These are phyloP conservation scores for Cylloceria caligata DNA, from an alignment of 2,888 invertebrate species.

Conservation along the genomic window DNA sequence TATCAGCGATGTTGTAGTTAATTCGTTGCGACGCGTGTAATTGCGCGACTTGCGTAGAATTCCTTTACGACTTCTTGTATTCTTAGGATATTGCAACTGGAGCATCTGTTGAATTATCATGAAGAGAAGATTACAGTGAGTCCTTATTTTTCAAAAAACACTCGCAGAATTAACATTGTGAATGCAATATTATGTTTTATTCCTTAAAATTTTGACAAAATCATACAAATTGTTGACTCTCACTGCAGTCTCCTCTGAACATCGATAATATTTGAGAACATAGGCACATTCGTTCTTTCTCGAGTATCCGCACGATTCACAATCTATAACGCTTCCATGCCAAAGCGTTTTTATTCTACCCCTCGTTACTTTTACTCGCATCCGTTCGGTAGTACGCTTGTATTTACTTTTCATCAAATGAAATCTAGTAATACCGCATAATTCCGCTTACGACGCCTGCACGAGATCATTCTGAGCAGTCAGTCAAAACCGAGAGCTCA, in stretches of 20 bases:
- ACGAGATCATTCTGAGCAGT: constrained; percentile 30
- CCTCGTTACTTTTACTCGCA: constrained; percentile 39
- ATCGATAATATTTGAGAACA: constrained; percentile 9
- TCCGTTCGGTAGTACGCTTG: constrained; percentile 61
- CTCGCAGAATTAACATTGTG: not conserved
- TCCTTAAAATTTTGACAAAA: no score
- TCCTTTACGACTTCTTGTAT: constrained; percentile 67
- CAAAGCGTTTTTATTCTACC: constrained; percentile 16
- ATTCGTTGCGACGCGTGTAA: constrained; percentile 25
- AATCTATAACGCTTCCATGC: constrained; percentile 19
- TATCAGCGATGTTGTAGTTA: constrained; percentile 44
- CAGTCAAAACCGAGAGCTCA: not conserved
- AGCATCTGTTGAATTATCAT: constrained; percentile 50
- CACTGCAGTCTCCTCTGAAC: constrained; percentile 11
- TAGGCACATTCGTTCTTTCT: constrained; percentile 25
- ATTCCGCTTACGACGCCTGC: constrained; percentile 41
- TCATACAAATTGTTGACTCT: not conserved
- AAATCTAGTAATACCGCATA: constrained; percentile 32
- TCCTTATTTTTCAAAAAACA: not conserved
- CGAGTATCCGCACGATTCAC: constrained; percentile 46
- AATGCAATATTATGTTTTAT: not conserved
- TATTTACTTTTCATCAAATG: constrained; percentile 42
- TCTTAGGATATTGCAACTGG: constrained; percentile 73
- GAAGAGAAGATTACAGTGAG: constrained; percentile 18
- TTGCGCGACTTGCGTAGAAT: constrained; percentile 32